Percentiles rank a stretch among this genome's conserved stretches.
These are phyloP conservation scores for Steatornis caripensis DNA, from an alignment of 2,113 vertebrate genomes.

Conservation along the genomic window DNA sequence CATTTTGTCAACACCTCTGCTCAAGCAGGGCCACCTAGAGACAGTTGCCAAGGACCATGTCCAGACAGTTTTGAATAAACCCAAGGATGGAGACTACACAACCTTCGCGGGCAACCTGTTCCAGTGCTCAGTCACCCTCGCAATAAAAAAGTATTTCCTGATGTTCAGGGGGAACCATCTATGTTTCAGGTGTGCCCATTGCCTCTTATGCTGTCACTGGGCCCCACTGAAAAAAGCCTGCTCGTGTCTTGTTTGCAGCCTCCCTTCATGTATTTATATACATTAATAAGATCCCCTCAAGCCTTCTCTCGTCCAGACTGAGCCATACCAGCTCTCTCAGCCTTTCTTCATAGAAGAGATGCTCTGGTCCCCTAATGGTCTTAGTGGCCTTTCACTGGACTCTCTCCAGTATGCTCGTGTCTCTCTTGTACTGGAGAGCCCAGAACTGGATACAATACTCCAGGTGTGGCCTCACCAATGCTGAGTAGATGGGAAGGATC, in stretches of 20 bases:
- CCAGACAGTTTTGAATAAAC: background rate
- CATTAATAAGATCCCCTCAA: background rate
- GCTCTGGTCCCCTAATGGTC: background rate
- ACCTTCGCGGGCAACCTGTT: too few species aligned
- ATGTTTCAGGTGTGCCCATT: background rate
- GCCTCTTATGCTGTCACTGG: background rate
- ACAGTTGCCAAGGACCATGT: background rate
- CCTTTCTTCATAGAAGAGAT: background rate
- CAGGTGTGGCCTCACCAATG: background rate
- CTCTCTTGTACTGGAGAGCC: background rate
- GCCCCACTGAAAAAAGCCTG: background rate
- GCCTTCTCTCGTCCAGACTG: background rate
- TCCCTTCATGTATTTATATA: background rate
- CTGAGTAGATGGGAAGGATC: background rate
- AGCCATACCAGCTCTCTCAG: background rate
- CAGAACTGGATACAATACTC: background rate
- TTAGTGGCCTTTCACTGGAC: background rate
- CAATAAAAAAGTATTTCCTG: background rate
- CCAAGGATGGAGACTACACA: background rate
- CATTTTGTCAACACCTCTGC: background rate
- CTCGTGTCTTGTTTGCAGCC: fast-evolving
- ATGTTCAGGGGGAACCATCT: background rate
- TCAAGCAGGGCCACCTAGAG: background rate
- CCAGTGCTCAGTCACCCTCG: too few species aligned
- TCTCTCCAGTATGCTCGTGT: too few species aligned